Evolutionary conservation across 37 sponge, comb jelly and placozoan species (phyloP), one percentile per base, ranked within the genome.

Genomic region (Eunapius fragilis): DNA sequence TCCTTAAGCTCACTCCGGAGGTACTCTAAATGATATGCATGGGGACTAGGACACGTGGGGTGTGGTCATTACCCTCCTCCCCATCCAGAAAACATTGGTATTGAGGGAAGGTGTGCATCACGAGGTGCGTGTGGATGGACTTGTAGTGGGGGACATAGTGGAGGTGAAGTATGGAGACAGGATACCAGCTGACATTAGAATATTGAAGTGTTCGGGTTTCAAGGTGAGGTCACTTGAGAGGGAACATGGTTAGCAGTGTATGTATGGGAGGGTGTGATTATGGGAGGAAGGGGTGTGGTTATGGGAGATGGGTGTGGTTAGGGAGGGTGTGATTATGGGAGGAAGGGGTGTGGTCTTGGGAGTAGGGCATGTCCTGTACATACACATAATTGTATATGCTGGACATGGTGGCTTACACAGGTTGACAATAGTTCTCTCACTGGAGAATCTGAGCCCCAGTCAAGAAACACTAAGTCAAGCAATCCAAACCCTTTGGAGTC

Each of bases 401-500:
- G 41, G 41, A n/a, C n/a, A n/a, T n/a, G n/a, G n/a, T n/a, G n/a
- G n/a, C n/a, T n/a, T n/a, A n/a, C n/a, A n/a, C 58, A 58, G 58
- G 58, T 58, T 13, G 58, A 58, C 58, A 58, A 98, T 86, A 97
- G 98, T 37, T 93, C 99, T 41, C 85, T 98, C 74, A 98, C 99
- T 33, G 99, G 99, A n/a, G 99, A 98, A 41, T 97, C 96, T 25
- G 99, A 98, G 33, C 91, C 99, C 14, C 93, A 93, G 49, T 84
- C 88, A 1, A 86, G 99, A 6, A 68, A 80, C 12, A 48, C 86
- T 13, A 89, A 95, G 24, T 95, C 85, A 80, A 88, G 89, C 33
- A 83, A 87, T 79, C 80, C 83, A 9, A 93, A 98, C 58, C 99
- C 99, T 24, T 82, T 98, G 70, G 97, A 96, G 88, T 93, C 97